These are phyloP conservation scores for Xestia c-nigrum DNA, from an alignment of 2,888 invertebrate genomes.

Conservation along the genomic window DNA sequence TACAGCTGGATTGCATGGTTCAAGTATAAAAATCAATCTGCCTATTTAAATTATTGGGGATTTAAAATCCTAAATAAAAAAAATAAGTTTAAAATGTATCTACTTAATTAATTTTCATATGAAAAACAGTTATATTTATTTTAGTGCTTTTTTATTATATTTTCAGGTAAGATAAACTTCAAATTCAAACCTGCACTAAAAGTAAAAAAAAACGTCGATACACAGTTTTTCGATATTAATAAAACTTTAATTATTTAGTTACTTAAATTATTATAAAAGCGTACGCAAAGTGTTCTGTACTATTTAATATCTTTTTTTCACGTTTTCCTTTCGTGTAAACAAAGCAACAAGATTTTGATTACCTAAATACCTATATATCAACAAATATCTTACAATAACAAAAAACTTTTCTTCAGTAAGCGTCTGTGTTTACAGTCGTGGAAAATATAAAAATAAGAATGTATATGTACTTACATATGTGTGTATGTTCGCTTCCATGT, in stretches of 20 bases:
- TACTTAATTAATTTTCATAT: not conserved
- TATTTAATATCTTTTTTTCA: slow-evolving; percentile 1
- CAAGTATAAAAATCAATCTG: not conserved
- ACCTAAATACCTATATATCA: not conserved
- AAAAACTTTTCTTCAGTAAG: not conserved
- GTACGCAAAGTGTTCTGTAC: not conserved
- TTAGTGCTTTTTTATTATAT: slow-evolving; percentile 1
- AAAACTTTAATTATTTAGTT: not conserved
- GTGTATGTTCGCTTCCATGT: slow-evolving; percentile 70
- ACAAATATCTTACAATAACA: not conserved
- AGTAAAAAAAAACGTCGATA: not conserved
- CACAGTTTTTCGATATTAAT: not conserved
- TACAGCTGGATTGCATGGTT: too few relatives aligned
- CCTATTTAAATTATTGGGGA: not conserved
- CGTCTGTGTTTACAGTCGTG: not conserved
- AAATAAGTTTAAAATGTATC: not conserved
- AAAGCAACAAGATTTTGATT: not conserved
- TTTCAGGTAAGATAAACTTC: not conserved
- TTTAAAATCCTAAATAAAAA: not conserved
- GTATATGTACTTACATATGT: slow-evolving; percentile 67
- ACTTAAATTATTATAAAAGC: not conserved
- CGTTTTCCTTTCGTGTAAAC: slow-evolving; percentile 15
- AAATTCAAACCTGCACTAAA: slow-evolving; percentile 8
- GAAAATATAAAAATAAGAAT: slow-evolving; percentile 39
- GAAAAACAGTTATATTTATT: not conserved